These are phyloP conservation scores for Caloenas nicobarica DNA, from an alignment of 2,113 vertebrate genomes.

Conservation along the genomic window DNA sequence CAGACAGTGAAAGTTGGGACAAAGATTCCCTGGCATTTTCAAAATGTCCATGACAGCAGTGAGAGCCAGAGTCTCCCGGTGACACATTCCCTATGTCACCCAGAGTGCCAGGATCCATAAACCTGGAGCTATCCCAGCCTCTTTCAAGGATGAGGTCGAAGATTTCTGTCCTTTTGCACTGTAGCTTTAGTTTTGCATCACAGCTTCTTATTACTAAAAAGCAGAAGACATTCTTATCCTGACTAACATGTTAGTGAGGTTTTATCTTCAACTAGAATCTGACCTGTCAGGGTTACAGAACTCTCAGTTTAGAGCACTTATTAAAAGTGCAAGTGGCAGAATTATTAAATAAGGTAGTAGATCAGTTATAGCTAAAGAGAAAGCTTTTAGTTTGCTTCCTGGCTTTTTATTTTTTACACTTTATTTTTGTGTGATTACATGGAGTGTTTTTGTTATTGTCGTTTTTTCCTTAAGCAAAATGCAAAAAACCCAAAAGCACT, in stretches of 20 bases:
- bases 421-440: neutral
- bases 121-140: neutral
- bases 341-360: neutral
- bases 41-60: neutral
- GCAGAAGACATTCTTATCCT: neutral
- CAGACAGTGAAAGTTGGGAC: neutral
- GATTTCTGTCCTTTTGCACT: neutral
- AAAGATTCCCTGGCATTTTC: neutral
- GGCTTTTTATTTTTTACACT: neutral
- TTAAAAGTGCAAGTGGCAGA: neutral
- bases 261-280: neutral
- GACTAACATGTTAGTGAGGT: neutral
- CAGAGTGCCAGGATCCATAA: neutral
- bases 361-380: neutral
- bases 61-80: neutral
- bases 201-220: neutral
- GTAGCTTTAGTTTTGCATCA: neutral
- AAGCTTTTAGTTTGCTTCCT: neutral
- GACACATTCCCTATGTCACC: neutral
- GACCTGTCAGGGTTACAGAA: neutral
- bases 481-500: neutral
- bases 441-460: neutral
- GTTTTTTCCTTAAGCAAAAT: neutral
- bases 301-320: neutral
- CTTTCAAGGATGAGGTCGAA: neutral